Base-by-base conservation (phyloP, 2,113 vertebrate genomes). In the Nyctibius bracteatus region DNA sequence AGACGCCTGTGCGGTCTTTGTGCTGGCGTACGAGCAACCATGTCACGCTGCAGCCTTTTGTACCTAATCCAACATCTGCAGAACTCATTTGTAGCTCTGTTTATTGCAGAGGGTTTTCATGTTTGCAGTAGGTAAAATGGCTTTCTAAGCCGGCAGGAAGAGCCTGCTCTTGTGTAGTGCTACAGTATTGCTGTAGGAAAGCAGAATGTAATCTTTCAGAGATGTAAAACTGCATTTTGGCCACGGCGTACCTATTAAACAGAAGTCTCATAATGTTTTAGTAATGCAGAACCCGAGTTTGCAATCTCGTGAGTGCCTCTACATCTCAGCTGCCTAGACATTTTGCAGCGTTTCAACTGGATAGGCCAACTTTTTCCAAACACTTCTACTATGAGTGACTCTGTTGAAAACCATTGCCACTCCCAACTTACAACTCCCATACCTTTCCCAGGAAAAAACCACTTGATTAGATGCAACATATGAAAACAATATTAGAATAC, bases 1-100 rank as follows among this genome's bases (percentile, higher is more conserved):
- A 43, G 55, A 63, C 8, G 33, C 54, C 75, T 35, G 80, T 33
- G 75, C 11, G 3, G 23, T 33, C 65, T 61, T 17, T 37, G 41
- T 39, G 67, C 8, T 18, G 59, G 62, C 0, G 0, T n/a, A 9
- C 1, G 27, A 14, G 46, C 58, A 58, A 39, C 18, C 1, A 4
- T 6, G 86, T 43, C 62, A 43, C 46, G 35, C 57, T 7, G 49
- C 17, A 6, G 49, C 37, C 11, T 81, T 77, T 49, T 68, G 66
- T 65, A 21, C 61, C 61, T 27, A 13, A 25, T 27, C 63, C 85
- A 62, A 19, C 4, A 3, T 5, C 74, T 83, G 82, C 71, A 81
- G 63, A 49, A 62, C 24, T 88, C 70, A 1, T n/a, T 17, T 65
- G 37, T 2, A 71, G 46, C 72, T 89, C 73, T 86, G 43, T 54